Percentiles rank a stretch among this genome's conserved stretches.
Conservation (phyloP, 2,888 invertebrate species). For the Caenorhabditis macrosperma region DNA sequence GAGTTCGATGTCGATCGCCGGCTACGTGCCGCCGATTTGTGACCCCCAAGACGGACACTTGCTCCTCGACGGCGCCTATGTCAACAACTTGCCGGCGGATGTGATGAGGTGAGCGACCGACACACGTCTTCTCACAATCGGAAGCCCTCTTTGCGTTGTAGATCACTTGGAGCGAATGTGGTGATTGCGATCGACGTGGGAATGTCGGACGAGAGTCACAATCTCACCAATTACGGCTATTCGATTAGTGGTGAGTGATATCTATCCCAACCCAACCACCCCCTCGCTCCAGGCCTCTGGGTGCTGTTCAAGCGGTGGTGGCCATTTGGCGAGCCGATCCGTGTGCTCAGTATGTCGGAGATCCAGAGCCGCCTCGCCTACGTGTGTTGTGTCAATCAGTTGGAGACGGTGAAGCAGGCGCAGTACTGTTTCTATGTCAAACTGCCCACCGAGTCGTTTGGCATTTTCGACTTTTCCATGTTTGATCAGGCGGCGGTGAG, state of each 20-base stretch:
- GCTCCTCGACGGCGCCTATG: slow-evolving; percentile 99
- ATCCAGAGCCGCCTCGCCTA: slow-evolving; percentile 93
- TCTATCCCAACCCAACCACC: slow-evolving; percentile 80
- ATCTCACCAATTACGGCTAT: slow-evolving; percentile 97
- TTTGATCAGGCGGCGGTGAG: slow-evolving; percentile 45
- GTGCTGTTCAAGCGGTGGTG: slow-evolving; percentile 81
- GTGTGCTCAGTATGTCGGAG: slow-evolving; percentile 94
- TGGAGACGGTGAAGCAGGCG: slow-evolving; percentile 94
- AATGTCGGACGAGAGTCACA: slow-evolving; percentile 89
- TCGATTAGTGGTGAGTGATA: slow-evolving; percentile 96
- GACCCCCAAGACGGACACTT: slow-evolving; percentile 98
- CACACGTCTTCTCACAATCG: neutral
- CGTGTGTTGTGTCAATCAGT: slow-evolving; percentile 94
- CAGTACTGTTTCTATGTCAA: slow-evolving; percentile 98
- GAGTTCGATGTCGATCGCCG: slow-evolving; percentile 96
- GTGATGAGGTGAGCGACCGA: slow-evolving; percentile 67
- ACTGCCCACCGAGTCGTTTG: slow-evolving; percentile 96
- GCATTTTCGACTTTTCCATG: slow-evolving; percentile 89
- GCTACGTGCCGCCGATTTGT: slow-evolving; percentile 98
- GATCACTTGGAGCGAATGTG: slow-evolving; percentile 91
- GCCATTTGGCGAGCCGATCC: slow-evolving; percentile 64
- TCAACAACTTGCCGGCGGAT: slow-evolving; percentile 99
- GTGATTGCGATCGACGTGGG: slow-evolving; percentile 98
- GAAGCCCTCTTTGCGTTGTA: too few species aligned
- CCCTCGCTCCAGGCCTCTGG: slow-evolving; percentile 86